Evolutionary conservation across 2,797 vertebrate genomes (phyloP), one percentile per base, ranked within the genome.

Genomic region (Pseudochirops cupreus): DNA sequence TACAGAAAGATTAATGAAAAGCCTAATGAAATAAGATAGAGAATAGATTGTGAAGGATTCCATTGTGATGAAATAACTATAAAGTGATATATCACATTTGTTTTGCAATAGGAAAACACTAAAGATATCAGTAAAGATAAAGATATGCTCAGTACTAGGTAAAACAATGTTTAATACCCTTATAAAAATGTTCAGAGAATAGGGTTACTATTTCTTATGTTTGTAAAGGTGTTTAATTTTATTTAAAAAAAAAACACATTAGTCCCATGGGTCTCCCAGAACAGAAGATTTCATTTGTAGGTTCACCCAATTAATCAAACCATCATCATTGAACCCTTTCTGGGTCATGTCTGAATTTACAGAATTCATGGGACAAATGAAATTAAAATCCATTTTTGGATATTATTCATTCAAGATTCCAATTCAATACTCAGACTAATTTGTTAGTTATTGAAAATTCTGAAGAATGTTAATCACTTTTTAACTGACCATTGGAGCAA

Each of bases 401-500:
- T n/a, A 74, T n/a, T 74, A 39, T 21, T 74, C 14, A 74, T n/a
- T n/a, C 31, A 67, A n/a, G 1, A 74, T 74, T 74, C 33, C 62
- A 74, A 74, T 21, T 74, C 16, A 74, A 74, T 74, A 74, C 9
- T 74, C 14, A n/a, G 33, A 67, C 5, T 39, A 82, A 21, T 82
- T 46, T 82, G 67, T 82, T 62, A 33, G 59, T 62, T 46, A 82
- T 82, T 82, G n/a, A 46, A 82, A 10, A 82, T 82, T 82, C n/a
- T 24, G 24, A 82, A 46, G n/a, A 82, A 82, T 46, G 18, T 39
- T 39, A 46, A 24, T 46, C n/a, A 24, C 14, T 24, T 82, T 82
- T 82, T 82, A 82, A 82, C n/a, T 82, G n/a, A 82, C 18, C n/a
- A 46, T 82, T 82, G 67, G n/a, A 82, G 67, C n/a, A 82, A 82